phyloP scores from a whole-genome alignment of 1,140 invertebrate species.

The Drosophila erecta region DNA sequence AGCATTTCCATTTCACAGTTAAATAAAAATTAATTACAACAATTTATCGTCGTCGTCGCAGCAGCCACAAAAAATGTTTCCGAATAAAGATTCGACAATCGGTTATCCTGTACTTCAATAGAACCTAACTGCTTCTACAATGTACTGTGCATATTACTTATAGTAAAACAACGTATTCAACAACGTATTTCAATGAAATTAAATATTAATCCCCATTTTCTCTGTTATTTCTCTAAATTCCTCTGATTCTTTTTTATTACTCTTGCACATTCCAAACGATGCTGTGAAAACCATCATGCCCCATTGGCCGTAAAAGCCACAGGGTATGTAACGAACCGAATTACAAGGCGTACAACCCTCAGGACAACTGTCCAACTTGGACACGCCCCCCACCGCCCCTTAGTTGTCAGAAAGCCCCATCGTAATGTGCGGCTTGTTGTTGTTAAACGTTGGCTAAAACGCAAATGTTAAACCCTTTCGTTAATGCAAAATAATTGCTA shows the following conservation, averaged over 20 bases:
- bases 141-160: too few species aligned
- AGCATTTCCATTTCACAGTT: conserved; percentile 78
- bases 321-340: conserved; percentile 63
- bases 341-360: conserved; percentile 75
- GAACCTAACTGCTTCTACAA: too few species aligned
- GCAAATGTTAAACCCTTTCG: conserved; percentile 83
- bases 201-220: too few species aligned
- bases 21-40: conserved; percentile 83
- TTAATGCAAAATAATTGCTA: conserved; percentile 82
- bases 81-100: background rate
- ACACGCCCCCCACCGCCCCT: conserved; percentile 8
- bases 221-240: too few species aligned
- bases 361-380: conserved; percentile 58
- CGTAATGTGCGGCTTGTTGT: conserved; percentile 72
- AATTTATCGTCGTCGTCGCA: conserved; percentile 77
- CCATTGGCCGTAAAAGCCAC: background rate
- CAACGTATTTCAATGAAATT: too few species aligned
- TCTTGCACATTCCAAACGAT: too few species aligned
- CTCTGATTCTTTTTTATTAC: too few species aligned
- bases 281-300: background rate
- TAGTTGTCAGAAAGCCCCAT: conserved; percentile 6
- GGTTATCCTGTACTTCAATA: conserved; percentile 1
- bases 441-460: conserved; percentile 74
- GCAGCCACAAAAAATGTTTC: conserved; percentile 54
- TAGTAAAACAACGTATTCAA: too few species aligned